Evolutionary conservation across 1,140 invertebrate genomes (phyloP).

Genomic region (Oncopeltus fasciatus): DNA sequence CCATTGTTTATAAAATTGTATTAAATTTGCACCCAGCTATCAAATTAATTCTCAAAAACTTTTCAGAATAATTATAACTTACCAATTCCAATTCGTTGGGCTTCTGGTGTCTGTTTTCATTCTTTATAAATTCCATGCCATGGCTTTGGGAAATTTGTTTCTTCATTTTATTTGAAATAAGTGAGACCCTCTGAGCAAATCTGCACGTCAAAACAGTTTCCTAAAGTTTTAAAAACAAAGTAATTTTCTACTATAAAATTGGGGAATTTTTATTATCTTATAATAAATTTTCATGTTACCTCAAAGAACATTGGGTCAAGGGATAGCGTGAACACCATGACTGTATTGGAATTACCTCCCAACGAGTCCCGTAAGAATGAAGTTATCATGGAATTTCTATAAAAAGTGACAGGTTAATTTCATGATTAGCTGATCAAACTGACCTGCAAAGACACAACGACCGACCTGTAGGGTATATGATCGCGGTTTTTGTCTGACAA

Average conservation of each 20-base stretch:
- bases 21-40: too few relatives aligned
- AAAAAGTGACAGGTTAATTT: background rate
- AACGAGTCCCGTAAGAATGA: slow-evolving; percentile 46
- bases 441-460: too few relatives aligned
- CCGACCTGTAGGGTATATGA: slow-evolving; percentile 43
- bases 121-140: too few relatives aligned
- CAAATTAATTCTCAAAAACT: too few relatives aligned
- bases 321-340: slow-evolving; percentile 48
- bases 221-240: slow-evolving; percentile 25
- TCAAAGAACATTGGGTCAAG: slow-evolving; percentile 38
- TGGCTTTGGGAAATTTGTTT: background rate
- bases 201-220: slow-evolving; percentile 51
- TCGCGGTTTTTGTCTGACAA: slow-evolving; percentile 39
- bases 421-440: background rate
- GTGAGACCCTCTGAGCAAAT: slow-evolving; percentile 48
- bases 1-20: too few relatives aligned
- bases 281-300: too few relatives aligned
- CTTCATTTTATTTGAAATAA: background rate
- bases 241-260: too few relatives aligned
- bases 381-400: slow-evolving; percentile 46
- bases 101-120: too few relatives aligned
- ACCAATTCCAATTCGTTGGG: too few relatives aligned
- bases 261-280: too few relatives aligned
- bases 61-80: too few relatives aligned
- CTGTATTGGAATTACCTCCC: slow-evolving; percentile 49